Conservation (phyloP, 2,797 vertebrate species). For the Coilia nasus region DNA sequence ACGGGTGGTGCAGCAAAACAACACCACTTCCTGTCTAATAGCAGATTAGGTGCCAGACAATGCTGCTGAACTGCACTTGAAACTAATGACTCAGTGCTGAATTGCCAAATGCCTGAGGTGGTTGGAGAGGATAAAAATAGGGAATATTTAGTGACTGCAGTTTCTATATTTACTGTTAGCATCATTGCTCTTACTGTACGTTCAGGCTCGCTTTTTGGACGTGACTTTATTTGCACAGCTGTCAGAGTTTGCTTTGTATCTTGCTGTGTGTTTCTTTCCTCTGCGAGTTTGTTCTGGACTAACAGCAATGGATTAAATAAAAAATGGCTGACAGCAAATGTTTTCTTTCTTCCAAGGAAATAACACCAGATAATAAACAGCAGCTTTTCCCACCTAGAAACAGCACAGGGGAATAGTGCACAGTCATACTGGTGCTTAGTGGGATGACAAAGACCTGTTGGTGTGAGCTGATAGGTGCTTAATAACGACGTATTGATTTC, state of each 20-base stretch:
- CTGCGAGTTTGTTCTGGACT: constrained; percentile 45
- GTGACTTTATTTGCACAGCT: constrained; percentile 61
- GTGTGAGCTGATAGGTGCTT: neutral
- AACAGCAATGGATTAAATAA: neutral
- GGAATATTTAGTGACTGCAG: constrained; percentile 34
- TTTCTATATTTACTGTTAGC: constrained; percentile 56
- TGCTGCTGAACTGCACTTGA: neutral
- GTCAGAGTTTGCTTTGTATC: constrained; percentile 13
- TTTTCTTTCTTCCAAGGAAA: neutral
- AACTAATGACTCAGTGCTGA: neutral
- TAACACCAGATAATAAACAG: neutral
- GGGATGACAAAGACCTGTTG: neutral
- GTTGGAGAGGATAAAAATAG: neutral
- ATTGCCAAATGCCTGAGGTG: constrained; percentile 10
- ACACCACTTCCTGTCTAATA: neutral
- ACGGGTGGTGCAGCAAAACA: neutral
- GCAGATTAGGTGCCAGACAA: neutral
- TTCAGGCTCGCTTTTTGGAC: constrained; percentile 15
- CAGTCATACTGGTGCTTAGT: neutral
- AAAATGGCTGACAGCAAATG: neutral
- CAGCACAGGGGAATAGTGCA: neutral
- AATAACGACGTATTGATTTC: constrained; percentile 16
- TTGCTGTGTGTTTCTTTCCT: constrained; percentile 48
- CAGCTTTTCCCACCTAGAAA: neutral
- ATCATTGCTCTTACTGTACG: constrained; percentile 51